Percentiles rank a stretch among this genome's conserved stretches.
Conservation (phyloP, 2,888 invertebrate genomes). For the Brachylomia viminalis region DNA sequence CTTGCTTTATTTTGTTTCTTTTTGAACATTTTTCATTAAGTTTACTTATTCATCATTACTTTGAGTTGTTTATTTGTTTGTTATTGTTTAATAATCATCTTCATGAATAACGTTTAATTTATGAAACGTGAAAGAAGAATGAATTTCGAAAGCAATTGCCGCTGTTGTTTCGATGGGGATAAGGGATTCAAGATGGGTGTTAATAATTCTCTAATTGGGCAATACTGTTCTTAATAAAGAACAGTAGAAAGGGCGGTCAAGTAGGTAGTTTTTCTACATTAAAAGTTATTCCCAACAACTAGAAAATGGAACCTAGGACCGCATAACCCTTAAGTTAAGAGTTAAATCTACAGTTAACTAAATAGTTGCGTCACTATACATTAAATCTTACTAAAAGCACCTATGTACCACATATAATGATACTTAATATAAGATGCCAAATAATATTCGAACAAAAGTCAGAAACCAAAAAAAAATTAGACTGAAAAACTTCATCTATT, state of each 20-base stretch:
- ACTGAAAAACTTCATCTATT: neutral
- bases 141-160: neutral
- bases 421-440: neutral
- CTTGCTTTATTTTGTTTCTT: slow-evolving; percentile 52
- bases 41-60: slow-evolving; percentile 56
- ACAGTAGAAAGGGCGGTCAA: neutral
- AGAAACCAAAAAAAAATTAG: neutral
- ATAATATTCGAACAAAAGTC: neutral
- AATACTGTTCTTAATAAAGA: neutral
- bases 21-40: slow-evolving; percentile 54
- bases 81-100: slow-evolving; percentile 48
- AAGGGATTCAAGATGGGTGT: neutral
- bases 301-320: neutral
- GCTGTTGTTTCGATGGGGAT: neutral
- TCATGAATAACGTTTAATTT: slow-evolving; percentile 27
- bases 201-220: neutral
- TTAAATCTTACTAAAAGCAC: neutral
- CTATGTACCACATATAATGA: neutral
- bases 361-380: neutral
- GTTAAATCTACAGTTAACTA: neutral
- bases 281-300: neutral
- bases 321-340: neutral
- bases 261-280: no score
- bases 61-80: slow-evolving; percentile 38
- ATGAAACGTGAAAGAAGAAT: neutral